These are phyloP conservation scores for Sisor rabdophorus DNA, from an alignment of 2,113 vertebrate species.

Conservation along the genomic window DNA sequence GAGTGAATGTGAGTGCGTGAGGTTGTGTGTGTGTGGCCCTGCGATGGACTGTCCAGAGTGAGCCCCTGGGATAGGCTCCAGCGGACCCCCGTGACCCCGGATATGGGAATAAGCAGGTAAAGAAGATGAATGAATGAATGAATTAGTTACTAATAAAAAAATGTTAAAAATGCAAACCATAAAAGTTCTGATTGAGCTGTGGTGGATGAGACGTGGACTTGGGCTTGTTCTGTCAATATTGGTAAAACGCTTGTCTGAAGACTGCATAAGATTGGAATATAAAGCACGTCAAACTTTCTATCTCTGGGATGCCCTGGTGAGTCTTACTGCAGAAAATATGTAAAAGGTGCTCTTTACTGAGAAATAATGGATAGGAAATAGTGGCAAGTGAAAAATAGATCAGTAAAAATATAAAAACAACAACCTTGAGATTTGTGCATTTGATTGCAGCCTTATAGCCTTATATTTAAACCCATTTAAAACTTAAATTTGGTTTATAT, in stretches of 20 bases:
- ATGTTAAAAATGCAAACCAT: constrained; percentile 15
- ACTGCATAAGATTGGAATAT: constrained; percentile 8
- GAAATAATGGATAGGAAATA: constrained; percentile 26
- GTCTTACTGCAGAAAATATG: constrained; percentile 4
- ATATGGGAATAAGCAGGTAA: too few relatives aligned
- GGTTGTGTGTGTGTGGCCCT: too few relatives aligned
- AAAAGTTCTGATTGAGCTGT: constrained; percentile 9
- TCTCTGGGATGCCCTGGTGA: constrained; percentile 12
- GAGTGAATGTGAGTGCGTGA: too few relatives aligned
- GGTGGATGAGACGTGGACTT: not conserved
- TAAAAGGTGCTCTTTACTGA: constrained; percentile 19
- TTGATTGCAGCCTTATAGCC: not conserved
- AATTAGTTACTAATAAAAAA: constrained; percentile 9
- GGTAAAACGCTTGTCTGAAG: not conserved
- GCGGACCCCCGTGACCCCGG: too few relatives aligned
- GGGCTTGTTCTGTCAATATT: not conserved
- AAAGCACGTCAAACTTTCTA: not conserved
- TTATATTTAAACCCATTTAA: too few relatives aligned
- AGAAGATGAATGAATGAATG: too few relatives aligned
- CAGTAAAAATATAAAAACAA: constrained; percentile 3
- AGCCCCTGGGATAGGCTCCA: too few relatives aligned
- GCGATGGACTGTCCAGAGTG: too few relatives aligned
- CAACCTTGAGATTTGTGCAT: not conserved
- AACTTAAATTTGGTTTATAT: not conserved
- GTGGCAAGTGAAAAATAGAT: too few relatives aligned